Evolutionary conservation across 2,888 invertebrate genomes (phyloP), one percentile per base, ranked within the genome.

Genomic region (Phragmatobia fuliginosa): DNA sequence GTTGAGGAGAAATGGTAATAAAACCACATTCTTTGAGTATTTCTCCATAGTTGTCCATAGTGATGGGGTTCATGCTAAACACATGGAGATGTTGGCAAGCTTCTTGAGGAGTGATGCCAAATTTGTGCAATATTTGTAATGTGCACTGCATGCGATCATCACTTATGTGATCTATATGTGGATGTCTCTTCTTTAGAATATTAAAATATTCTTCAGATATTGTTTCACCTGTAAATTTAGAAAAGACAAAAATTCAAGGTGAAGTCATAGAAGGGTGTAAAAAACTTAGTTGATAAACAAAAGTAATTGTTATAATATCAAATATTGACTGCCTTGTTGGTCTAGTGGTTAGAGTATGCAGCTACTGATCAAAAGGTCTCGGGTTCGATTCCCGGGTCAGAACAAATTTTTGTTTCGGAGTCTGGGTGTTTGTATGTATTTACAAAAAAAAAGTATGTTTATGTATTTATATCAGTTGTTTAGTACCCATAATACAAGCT

Each of bases 1-100:
- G 87, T 76, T 92, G 92, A 6, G 94, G 89, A 28, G 92, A 75
- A 33, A 95, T 87, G 58, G 86, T 84, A 7, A 95, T 79, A 71
- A 96, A 96, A 25, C 96, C 96, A 84, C 96, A 96, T 89, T 97
- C 97, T 75, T 90, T 91, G 21, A 97, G 88, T 61, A 96, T 95
- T 82, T 94, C 93, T 72, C 96, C 96, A 79, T 97, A 96, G 82
- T 97, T 96, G 65, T 96, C 95, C 81, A 97, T 86, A 41, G 96
- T 95, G 33, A 95, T 89, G 2, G 95, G 94, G 80, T 95, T 95
- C 85, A 95, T 93, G 67, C 94, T 94, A n/a, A 97, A 92, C 5
- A 97, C 84, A 86, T 95, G 94, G 0, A 96, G 96, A 78, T 95
- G 92, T 2, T 88, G 74, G 58, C 96, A 90, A 25, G 97, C 96